These are phyloP conservation scores for Cybosia mesomella DNA, from an alignment of 2,888 invertebrate species.

Conservation along the genomic window DNA sequence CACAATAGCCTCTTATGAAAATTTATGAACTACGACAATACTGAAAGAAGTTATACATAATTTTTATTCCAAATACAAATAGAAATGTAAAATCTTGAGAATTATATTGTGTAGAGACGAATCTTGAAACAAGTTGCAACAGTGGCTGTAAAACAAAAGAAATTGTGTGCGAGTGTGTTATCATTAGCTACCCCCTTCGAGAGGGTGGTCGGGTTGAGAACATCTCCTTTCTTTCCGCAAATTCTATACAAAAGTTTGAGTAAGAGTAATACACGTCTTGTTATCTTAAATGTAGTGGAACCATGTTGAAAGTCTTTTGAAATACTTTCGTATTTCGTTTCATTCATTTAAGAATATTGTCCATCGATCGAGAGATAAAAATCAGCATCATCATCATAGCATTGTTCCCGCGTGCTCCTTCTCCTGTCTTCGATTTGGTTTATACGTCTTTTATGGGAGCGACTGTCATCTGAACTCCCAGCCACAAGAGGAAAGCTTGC, in stretches of 20 bases:
- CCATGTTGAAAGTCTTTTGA: constrained; percentile 24
- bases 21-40: not conserved
- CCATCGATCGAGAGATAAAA: no score
- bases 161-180: constrained; percentile 69
- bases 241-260: constrained; percentile 86
- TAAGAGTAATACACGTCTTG: constrained; percentile 84
- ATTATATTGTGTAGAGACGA: constrained; percentile 37
- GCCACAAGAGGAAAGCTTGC: no score
- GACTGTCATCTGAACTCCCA: no score
- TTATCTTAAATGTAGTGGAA: constrained; percentile 65
- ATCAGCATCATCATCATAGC: no score
- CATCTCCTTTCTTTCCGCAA: constrained; percentile 71
- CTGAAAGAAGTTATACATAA: not conserved
- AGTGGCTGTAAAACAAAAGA: constrained; percentile 62
- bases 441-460: no score
- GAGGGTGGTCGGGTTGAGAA: constrained; percentile 20
- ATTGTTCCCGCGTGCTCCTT: no score
- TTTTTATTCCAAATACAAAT: not conserved
- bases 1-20: no score
- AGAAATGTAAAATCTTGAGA: not conserved
- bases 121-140: constrained; percentile 51
- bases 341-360: not conserved
- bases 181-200: constrained; percentile 61
- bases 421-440: no score
- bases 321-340: not conserved